Percentiles rank a stretch among this genome's conserved stretches.
Conservation (phyloP, 2,888 invertebrate species). For the Mylabris sibirica region DNA sequence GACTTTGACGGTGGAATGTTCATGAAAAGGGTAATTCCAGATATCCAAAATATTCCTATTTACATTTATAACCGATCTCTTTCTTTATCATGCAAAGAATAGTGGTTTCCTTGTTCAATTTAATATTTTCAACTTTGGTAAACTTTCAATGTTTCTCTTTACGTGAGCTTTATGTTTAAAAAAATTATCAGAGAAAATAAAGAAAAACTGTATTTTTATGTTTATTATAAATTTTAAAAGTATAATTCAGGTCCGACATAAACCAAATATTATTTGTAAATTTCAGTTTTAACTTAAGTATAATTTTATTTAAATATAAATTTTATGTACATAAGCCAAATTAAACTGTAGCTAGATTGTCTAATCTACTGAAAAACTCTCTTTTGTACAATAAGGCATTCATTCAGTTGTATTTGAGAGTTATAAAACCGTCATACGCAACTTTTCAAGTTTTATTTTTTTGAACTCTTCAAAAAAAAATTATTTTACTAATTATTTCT, state of each 20-base stretch:
- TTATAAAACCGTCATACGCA: background rate
- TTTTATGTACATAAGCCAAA: constrained; percentile 9
- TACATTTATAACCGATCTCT: no score
- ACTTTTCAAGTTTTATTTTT: background rate
- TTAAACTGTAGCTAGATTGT: background rate
- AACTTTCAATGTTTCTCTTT: no score
- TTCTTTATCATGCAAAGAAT: no score
- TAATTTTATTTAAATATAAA: background rate
- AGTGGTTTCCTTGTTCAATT: no score
- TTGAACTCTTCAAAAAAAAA: background rate
- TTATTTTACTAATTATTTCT: background rate
- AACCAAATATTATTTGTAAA: background rate
- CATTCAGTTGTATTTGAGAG: background rate
- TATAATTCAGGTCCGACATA: background rate
- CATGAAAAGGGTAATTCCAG: no score
- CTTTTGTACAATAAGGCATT: constrained; percentile 11
- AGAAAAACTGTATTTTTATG: background rate
- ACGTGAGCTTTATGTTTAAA: no score
- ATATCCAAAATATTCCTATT: no score
- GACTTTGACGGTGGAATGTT: no score
- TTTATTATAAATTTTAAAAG: background rate
- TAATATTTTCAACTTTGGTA: no score
- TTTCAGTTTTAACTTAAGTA: background rate
- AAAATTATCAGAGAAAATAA: no score
- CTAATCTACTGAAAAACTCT: background rate